Evolutionary conservation across 2,113 vertebrate genomes (phyloP), one percentile per base, ranked within the genome.

Genomic region (Panthera uncia): DNA sequence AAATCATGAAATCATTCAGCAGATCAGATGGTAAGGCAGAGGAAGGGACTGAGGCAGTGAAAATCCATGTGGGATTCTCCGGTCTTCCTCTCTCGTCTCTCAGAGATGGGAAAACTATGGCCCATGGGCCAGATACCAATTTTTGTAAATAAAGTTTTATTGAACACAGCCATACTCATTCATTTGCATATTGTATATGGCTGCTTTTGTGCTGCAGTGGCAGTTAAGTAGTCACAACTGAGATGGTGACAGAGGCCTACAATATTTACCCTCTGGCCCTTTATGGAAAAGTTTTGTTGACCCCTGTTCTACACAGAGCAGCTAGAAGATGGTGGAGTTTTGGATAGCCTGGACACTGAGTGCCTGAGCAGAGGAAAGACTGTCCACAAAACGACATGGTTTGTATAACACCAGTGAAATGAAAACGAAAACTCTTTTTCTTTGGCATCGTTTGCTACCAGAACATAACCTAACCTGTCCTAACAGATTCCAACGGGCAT

Each of bases 81-180:
- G 19, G 19, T 85, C 23, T 61, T 95, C 31, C 29, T 89, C 41
- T 55, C 21, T 50, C 27, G 19, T 71, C 69, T 31, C 50, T 80
- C 45, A 78, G 93, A 87, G 48, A 23, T n/a, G 79, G n/a, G 74
- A 52, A 73, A 83, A 90, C 80, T 36, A 14, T 2, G 36, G 7
- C 31, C 41, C 6, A 18, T 23, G 27, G 84, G 50, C 7, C 48
- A 96, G n/a, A 14, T 21, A 18, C 36, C n/a, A 81, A 9, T 55
- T 96, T 89, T 81, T 78, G 7, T 85, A 93, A 90, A 86, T 92
- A 86, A 98, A 76, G 29, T 66, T 80, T 95, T 84, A 88, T 38
- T 14, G 38, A 57, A 88, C 36, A 81, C 12, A 76, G 69, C 74
- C 48, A n/a, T 1, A 6, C 21, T 3, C 12, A 23, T 52, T 50